Conservation (phyloP, 2,888 invertebrate genomes). For the Salticus scenicus region DNA sequence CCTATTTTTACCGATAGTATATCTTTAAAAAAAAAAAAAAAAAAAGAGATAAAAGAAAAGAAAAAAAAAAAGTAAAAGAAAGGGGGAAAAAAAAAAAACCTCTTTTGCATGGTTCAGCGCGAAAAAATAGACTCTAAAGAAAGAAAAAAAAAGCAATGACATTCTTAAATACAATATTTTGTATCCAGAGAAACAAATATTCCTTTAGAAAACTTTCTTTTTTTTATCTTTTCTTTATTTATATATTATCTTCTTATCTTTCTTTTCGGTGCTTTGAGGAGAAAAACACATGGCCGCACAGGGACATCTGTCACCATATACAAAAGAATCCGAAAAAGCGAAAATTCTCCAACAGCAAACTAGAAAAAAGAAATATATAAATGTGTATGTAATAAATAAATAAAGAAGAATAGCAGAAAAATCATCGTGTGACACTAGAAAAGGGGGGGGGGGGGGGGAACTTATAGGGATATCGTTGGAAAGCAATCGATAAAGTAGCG, state of each 20-base stretch:
- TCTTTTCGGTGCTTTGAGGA: conserved; percentile 16
- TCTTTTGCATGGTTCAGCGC: conserved; percentile 39
- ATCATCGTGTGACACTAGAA: conserved; percentile 42
- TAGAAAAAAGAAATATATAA: conserved; percentile 7
- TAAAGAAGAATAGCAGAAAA: conserved; percentile 41
- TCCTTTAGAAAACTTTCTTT: conserved; percentile 19
- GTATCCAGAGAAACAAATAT: conserved; percentile 41
- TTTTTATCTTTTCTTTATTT: conserved; percentile 11
- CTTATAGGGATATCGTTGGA: too few relatives aligned
- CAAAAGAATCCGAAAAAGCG: conserved; percentile 26
- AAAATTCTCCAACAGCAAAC: conserved; percentile 34
- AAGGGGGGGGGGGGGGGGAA: conserved; percentile 29
- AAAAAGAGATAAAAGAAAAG: too few relatives aligned
- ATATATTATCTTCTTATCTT: not conserved
- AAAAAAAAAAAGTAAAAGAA: too few relatives aligned
- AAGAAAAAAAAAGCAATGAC: conserved; percentile 33
- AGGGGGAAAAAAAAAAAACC: not conserved
- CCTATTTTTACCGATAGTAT: not conserved
- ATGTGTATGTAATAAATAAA: conserved; percentile 49
- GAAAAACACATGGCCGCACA: conserved; percentile 47
- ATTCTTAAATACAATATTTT: conserved; percentile 46
- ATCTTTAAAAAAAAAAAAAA: too few relatives aligned
- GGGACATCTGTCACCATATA: conserved; percentile 52
- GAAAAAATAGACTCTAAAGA: conserved; percentile 26
- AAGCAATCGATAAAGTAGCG: too few relatives aligned